phyloP scores from a whole-genome alignment of 2,888 invertebrate species.

The Synergus umbraculus region DNA sequence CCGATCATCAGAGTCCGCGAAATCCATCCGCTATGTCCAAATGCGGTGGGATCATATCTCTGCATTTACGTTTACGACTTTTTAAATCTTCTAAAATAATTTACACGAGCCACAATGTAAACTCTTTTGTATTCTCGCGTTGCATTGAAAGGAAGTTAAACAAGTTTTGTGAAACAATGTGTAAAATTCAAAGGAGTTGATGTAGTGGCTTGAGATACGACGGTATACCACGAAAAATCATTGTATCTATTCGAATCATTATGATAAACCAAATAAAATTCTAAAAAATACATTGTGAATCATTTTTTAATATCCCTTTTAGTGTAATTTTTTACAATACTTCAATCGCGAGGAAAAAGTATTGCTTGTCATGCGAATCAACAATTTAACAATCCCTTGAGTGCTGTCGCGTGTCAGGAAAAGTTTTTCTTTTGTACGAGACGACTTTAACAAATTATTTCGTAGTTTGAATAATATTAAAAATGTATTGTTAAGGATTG shows the following conservation, averaged over 20 bases:
- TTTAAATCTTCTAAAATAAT: conserved; percentile 18
- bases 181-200: conserved; percentile 52
- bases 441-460: no score
- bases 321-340: neutral
- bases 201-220: conserved; percentile 64
- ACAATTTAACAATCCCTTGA: no score
- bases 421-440: no score
- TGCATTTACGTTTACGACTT: neutral
- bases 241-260: conserved; percentile 76
- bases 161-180: conserved; percentile 37
- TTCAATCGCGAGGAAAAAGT: no score
- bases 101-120: conserved; percentile 45
- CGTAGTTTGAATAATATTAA: no score
- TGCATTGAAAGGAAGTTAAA: conserved; percentile 46
- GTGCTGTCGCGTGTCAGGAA: no score
- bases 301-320: conserved; percentile 52
- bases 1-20: neutral
- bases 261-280: conserved; percentile 77
- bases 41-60: neutral
- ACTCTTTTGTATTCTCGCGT: conserved; percentile 57
- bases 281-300: conserved; percentile 65
- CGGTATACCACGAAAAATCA: conserved; percentile 75
- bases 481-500: no score
- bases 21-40: neutral
- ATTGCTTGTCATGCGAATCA: no score